These are phyloP conservation scores for Paedocypris sp. DNA, from an alignment of 2,113 vertebrate species.

Conservation along the genomic window DNA sequence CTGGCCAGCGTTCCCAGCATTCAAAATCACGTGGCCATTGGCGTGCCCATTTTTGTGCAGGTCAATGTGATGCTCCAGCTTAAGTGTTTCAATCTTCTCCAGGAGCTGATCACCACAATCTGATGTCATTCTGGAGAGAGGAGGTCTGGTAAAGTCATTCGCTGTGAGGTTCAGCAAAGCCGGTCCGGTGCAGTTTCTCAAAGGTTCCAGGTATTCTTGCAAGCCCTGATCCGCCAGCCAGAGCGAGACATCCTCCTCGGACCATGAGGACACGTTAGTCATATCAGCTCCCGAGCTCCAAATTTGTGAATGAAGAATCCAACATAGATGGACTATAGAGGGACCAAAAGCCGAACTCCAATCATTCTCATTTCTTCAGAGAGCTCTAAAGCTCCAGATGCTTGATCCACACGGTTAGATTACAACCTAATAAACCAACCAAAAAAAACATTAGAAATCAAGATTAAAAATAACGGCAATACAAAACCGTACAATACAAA, in stretches of 20 bases:
- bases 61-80: constrained; percentile 74
- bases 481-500: too few species aligned
- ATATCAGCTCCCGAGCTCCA: constrained; percentile 46
- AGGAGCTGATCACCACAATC: constrained; percentile 69
- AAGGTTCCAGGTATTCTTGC: constrained; percentile 70
- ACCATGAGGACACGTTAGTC: constrained; percentile 72
- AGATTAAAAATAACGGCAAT: too few species aligned
- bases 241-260: constrained; percentile 62
- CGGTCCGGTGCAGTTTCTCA: constrained; percentile 59
- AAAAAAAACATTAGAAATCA: too few species aligned
- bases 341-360: not conserved
- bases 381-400: not conserved
- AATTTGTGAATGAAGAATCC: not conserved
- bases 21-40: constrained; percentile 61
- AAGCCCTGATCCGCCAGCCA: constrained; percentile 72
- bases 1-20: constrained; percentile 47
- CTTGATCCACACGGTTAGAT: constrained; percentile 19
- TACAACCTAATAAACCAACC: too few species aligned
- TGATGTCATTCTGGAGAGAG: constrained; percentile 64
- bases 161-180: constrained; percentile 65
- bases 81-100: constrained; percentile 71
- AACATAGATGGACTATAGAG: not conserved
- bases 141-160: constrained; percentile 65
- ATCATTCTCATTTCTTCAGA: not conserved
- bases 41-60: constrained; percentile 72